Base-by-base conservation (phyloP, 2,113 vertebrate genomes). In the Vidua chalybeata region DNA sequence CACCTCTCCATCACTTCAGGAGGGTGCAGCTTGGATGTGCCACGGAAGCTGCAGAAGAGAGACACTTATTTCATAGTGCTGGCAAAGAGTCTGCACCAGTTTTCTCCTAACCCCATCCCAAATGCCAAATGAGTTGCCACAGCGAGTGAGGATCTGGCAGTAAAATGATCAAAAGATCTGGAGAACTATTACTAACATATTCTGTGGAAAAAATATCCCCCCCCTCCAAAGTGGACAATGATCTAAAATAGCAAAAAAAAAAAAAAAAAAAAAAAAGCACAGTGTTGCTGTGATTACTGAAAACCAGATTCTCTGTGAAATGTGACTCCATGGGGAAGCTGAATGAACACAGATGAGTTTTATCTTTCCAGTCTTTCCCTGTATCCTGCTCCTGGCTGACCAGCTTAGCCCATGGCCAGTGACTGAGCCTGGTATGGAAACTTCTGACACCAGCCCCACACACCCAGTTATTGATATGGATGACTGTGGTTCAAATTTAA, bases 1-100 rank as follows among this genome's bases (percentile, higher is more conserved):
- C 82, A 94, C 90, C 72, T 92, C 73, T 93, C 79, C 83, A 86
- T 96, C 96, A 93, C 82, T 90, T 90, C 59, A 69, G 74, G 62
- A 84, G 87, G 84, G 79, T 82, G 87, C 66, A 94, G 87, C 64
- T 75, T 55, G 55, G 48, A 58, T 51, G 90, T 91, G 93, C 82
- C 93, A 86, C 0, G 0, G 61, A 83, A 95, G 90, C 75, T 80
- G 89, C 73, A 68, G 79, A 94, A 92, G 27, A 91, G 49, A 94
- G 31, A 93, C 63, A 24, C 11, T 20, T 72, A 81, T 51, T 92
- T 78, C 76, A 68, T 1, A 74, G 83, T 1, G 10, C 81, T 93
- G 89, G 88, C 88, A 93, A 43, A 69, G 71, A 75, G 9, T 87
- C 59, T 84, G 82, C 48, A 74, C 92, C 61, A 71, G 48, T 95